A percentile compares a stretch with the other conserved stretches of the same genome.
phyloP scores from a whole-genome alignment of 2,888 invertebrate genomes.

The Apocheima hispidaria region DNA sequence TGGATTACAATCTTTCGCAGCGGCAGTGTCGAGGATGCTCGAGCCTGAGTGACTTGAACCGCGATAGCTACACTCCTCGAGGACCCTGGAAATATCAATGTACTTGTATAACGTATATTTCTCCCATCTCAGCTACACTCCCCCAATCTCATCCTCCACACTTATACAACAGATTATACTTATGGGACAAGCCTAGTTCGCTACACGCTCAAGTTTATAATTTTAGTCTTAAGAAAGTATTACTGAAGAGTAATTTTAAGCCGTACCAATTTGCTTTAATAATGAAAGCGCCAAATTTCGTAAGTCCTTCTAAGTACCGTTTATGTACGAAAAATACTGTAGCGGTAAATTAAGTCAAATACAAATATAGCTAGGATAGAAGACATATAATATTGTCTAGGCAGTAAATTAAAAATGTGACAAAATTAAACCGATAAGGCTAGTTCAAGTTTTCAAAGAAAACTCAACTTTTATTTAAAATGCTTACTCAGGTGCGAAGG shows the following conservation, averaged over 20 bases:
- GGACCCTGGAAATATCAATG: constrained; percentile 69
- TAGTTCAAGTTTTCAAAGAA: constrained; percentile 8
- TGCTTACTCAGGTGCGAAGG: constrained; percentile 18
- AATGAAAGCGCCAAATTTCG: constrained; percentile 19
- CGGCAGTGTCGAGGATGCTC: constrained; percentile 65
- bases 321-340: background rate
- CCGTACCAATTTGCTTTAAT: constrained; percentile 22
- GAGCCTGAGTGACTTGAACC: constrained; percentile 62
- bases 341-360: background rate
- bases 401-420: background rate
- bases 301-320: background rate
- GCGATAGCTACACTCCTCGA: constrained; percentile 60
- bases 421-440: background rate
- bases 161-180: constrained; percentile 53
- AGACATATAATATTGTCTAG: background rate
- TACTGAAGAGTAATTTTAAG: constrained; percentile 45
- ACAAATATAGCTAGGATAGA: background rate
- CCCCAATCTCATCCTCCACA: constrained; percentile 45
- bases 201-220: constrained; percentile 50
- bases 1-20: constrained; percentile 69
- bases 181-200: constrained; percentile 56
- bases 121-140: constrained; percentile 47
- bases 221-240: constrained; percentile 48
- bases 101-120: constrained; percentile 52
- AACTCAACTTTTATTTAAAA: constrained; percentile 19